A percentile compares a stretch with the other conserved stretches of the same genome.
phyloP scores from a whole-genome alignment of 2,888 invertebrate genomes.

The Xylota sylvarum region DNA sequence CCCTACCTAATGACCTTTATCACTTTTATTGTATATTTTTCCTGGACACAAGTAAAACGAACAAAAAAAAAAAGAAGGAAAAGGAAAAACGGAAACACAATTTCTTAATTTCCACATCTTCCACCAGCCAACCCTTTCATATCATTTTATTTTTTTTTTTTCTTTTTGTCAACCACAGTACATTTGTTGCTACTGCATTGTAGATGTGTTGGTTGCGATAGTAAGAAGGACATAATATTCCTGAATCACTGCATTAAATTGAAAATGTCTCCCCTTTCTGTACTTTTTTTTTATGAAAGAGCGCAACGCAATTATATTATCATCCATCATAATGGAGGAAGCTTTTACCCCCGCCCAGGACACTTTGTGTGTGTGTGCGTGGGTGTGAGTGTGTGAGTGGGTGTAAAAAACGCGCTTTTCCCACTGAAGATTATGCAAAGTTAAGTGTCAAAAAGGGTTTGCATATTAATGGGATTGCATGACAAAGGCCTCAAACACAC shows the following conservation, averaged over 20 bases:
- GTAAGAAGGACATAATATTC: constrained; percentile 58
- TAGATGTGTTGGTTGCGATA: constrained; percentile 30
- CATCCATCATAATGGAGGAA: constrained; percentile 71
- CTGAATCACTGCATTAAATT: constrained; percentile 75
- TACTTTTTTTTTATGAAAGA: constrained; percentile 10
- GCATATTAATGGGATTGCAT: constrained; percentile 75
- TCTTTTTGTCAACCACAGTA: neutral
- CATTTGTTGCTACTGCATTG: constrained; percentile 32
- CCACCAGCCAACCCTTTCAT: constrained; percentile 37
- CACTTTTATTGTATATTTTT: constrained; percentile 54
- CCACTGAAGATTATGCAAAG: constrained; percentile 67
- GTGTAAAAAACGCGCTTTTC: constrained; percentile 8
- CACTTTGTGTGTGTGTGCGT: neutral
- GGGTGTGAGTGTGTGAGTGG: neutral
- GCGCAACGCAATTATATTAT: constrained; percentile 71
- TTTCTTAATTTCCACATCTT: constrained; percentile 64
- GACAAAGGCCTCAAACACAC: constrained; percentile 56
- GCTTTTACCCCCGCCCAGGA: constrained; percentile 23
- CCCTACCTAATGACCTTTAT: constrained; percentile 70
- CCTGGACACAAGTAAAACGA: constrained; percentile 1
- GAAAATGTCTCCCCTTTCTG: constrained; percentile 48
- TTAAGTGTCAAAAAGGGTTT: constrained; percentile 72
- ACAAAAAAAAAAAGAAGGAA: neutral
- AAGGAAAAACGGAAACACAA: constrained; percentile 30
- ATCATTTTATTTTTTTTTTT: too few species aligned